phyloP scores from a whole-genome alignment of 1,140 invertebrate species.

The Heliconius congener region DNA sequence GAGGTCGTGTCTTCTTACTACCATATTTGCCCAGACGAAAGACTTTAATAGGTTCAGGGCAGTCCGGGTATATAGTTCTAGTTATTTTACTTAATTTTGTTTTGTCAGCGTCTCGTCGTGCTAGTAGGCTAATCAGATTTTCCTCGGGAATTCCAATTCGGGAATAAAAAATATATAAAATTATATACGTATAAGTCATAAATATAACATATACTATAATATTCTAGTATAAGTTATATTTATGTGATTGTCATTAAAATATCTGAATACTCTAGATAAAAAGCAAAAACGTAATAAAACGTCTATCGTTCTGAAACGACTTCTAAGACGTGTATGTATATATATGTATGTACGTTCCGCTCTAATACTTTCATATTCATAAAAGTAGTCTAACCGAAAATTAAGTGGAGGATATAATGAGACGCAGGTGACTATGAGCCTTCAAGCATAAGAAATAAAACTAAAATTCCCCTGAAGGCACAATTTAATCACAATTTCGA shows the following conservation, averaged over 20 bases:
- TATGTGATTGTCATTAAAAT: background rate
- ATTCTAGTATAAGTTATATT: background rate
- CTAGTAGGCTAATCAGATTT: too few species aligned
- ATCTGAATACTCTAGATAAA: background rate
- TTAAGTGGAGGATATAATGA: conserved; percentile 16
- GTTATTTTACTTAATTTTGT: too few species aligned
- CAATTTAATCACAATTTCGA: conserved; percentile 9
- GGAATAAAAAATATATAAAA: too few species aligned
- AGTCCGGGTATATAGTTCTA: too few species aligned
- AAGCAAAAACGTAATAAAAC: background rate
- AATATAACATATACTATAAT: too few species aligned
- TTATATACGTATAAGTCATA: too few species aligned
- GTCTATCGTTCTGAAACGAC: background rate
- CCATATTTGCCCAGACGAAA: too few species aligned
- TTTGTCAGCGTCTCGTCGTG: too few species aligned
- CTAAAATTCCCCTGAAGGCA: background rate
- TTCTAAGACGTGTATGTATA: background rate
- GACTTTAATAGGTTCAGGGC: too few species aligned
- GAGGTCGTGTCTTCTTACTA: too few species aligned
- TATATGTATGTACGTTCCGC: conserved; percentile 12
- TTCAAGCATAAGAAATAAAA: conserved; percentile 3
- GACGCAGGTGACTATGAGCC: conserved; percentile 9
- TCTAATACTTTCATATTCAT: conserved; percentile 29
- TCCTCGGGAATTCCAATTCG: too few species aligned
- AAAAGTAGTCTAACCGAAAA: conserved; percentile 30